Conservation (phyloP, 2,888 invertebrate genomes). For the Heliothis peltigera region DNA sequence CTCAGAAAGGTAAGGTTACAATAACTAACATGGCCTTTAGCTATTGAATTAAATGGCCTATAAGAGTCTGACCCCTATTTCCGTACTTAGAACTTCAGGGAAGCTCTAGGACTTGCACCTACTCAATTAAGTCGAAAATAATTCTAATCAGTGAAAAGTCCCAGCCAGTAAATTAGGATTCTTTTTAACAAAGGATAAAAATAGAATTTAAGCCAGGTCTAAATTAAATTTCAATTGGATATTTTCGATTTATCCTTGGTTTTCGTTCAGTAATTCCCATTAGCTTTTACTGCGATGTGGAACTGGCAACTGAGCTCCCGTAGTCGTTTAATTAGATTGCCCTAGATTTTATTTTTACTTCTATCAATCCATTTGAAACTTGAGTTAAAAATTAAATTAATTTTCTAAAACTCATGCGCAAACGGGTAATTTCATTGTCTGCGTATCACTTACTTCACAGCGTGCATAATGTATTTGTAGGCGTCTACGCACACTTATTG, state of each 20-base stretch:
- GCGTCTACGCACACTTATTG: constrained; percentile 32
- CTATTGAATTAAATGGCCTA: constrained; percentile 37
- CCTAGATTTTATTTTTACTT: constrained; percentile 15
- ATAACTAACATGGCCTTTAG: constrained; percentile 42
- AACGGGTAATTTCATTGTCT: constrained; percentile 3
- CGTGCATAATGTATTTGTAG: constrained; percentile 16
- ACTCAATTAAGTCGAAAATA: constrained; percentile 11
- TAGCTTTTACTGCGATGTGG: constrained; percentile 25
- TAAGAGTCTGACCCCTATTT: constrained; percentile 3
- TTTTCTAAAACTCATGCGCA: constrained; percentile 9
- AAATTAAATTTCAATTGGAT: constrained; percentile 47
- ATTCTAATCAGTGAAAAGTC: constrained; percentile 20
- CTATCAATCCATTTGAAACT: constrained; percentile 24
- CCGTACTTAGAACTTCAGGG: background rate
- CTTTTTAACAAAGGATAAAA: constrained; percentile 9
- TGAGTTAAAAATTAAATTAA: constrained; percentile 1
- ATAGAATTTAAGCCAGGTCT: constrained; percentile 16
- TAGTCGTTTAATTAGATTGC: constrained; percentile 24
- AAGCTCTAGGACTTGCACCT: constrained; percentile 13
- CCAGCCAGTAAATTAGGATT: constrained; percentile 1
- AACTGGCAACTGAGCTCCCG: constrained; percentile 15
- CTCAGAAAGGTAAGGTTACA: constrained; percentile 61
- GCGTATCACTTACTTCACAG: constrained; percentile 25
- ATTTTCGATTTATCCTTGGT: constrained; percentile 37
- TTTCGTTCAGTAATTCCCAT: constrained; percentile 33